Evolutionary conservation across 2,113 vertebrate species (phyloP).

Genomic region (Elanoides forficatus): DNA sequence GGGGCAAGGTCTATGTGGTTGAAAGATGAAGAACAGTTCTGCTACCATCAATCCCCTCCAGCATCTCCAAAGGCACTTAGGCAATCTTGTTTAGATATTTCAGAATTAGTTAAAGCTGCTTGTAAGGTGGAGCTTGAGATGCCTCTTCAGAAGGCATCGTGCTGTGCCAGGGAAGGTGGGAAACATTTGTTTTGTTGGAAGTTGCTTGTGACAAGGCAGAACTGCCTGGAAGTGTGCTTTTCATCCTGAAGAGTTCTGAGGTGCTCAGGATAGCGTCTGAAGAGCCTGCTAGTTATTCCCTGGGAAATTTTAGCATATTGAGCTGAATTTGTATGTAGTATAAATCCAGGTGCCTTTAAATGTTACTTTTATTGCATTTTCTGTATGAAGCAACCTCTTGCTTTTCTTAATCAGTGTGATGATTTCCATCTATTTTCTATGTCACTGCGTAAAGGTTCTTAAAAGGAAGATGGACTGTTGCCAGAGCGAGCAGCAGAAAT

Average conservation of each 20-base stretch:
- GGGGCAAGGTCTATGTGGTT: background rate
- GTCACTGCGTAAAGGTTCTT: background rate
- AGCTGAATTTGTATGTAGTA: background rate
- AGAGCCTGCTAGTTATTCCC: background rate
- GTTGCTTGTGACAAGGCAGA: background rate
- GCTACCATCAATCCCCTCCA: background rate
- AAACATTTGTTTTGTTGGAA: background rate
- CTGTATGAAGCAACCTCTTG: background rate
- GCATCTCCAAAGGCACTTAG: background rate
- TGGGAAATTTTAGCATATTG: background rate
- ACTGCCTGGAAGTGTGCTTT: background rate
- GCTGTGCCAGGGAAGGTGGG: background rate
- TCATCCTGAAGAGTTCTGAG: background rate
- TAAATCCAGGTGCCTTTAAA: slow-evolving; percentile 67
- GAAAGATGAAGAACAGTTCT: background rate
- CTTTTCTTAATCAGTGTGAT: background rate
- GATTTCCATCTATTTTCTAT: background rate
- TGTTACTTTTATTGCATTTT: background rate
- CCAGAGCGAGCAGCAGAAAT: background rate
- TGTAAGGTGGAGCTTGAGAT: background rate
- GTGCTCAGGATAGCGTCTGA: background rate
- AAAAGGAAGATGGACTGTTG: background rate
- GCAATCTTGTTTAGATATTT: background rate
- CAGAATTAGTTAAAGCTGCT: background rate
- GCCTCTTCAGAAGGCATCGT: background rate